Conservation (phyloP, 1,140 invertebrate species). For the Latrodectus geometricus region DNA sequence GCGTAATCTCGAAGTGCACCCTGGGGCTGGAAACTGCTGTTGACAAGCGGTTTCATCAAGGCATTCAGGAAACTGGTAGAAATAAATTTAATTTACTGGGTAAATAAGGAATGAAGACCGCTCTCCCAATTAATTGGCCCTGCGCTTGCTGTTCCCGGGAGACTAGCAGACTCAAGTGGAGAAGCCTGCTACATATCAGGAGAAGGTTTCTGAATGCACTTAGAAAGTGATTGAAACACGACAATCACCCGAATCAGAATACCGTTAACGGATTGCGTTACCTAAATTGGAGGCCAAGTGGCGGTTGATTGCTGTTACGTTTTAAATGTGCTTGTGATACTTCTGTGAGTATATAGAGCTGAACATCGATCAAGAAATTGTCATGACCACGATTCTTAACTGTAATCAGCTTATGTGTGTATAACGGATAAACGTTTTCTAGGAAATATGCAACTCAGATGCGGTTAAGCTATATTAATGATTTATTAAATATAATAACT, state of each 20-base stretch:
- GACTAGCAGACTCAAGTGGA: constrained; percentile 7
- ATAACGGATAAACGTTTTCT: too few relatives aligned
- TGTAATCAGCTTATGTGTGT: too few relatives aligned
- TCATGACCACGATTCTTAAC: too few relatives aligned
- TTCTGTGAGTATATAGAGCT: too few relatives aligned
- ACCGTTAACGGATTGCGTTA: constrained; percentile 20
- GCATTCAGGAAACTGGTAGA: constrained; percentile 30
- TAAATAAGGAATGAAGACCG: constrained; percentile 52
- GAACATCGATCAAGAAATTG: too few relatives aligned
- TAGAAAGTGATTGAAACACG: constrained; percentile 54
- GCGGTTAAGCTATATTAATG: too few relatives aligned
- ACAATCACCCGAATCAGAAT: constrained; percentile 43
- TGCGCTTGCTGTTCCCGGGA: constrained; percentile 22
- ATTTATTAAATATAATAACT: too few relatives aligned
- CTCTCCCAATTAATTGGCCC: constrained; percentile 56
- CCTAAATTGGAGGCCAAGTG: constrained; percentile 45
- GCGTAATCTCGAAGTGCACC: constrained; percentile 50
- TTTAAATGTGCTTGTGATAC: neutral
- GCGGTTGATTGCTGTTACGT: constrained; percentile 34
- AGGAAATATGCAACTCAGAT: too few relatives aligned
- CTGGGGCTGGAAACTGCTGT: constrained; percentile 39
- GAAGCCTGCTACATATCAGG: neutral
- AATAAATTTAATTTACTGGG: constrained; percentile 58
- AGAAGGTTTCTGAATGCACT: constrained; percentile 26
- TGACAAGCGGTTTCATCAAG: constrained; percentile 53